Conservation (phyloP, 1,140 invertebrate genomes). For the Dufourea novaeangliae region DNA sequence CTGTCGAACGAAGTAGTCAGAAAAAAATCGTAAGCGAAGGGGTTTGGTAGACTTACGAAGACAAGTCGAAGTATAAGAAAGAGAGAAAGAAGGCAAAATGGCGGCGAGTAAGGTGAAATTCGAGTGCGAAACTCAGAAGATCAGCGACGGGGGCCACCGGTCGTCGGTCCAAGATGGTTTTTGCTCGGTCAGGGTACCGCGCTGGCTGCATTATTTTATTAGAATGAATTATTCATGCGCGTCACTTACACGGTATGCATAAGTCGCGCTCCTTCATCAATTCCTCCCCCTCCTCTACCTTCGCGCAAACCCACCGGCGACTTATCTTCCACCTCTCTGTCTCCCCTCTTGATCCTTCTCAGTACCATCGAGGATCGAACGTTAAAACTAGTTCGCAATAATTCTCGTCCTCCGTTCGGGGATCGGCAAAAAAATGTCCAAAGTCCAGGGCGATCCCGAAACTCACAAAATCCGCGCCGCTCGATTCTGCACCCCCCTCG, state of each 20-base stretch:
- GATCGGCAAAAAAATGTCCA: conserved; percentile 23
- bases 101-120: neutral
- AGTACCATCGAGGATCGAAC: neutral
- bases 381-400: conserved; percentile 19
- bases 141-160: neutral
- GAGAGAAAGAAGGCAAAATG: neutral
- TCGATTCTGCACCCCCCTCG: neutral
- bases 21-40: too few relatives aligned
- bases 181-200: conserved; percentile 46
- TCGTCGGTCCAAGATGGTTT: conserved; percentile 44
- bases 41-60: too few relatives aligned
- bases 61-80: neutral
- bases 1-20: too few relatives aligned
- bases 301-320: neutral
- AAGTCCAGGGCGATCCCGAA: neutral
- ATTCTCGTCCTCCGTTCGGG: neutral
- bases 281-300: conserved; percentile 36
- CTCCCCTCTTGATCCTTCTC: conserved; percentile 8
- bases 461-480: neutral
- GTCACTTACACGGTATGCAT: conserved; percentile 80
- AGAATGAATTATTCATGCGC: conserved; percentile 80
- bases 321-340: neutral
- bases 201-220: conserved; percentile 79
- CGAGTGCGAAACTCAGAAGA: conserved; percentile 9
- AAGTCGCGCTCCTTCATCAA: conserved; percentile 79